phyloP scores from a whole-genome alignment of 2,888 invertebrate species.

The Caenorhabditis sulstoni region DNA sequence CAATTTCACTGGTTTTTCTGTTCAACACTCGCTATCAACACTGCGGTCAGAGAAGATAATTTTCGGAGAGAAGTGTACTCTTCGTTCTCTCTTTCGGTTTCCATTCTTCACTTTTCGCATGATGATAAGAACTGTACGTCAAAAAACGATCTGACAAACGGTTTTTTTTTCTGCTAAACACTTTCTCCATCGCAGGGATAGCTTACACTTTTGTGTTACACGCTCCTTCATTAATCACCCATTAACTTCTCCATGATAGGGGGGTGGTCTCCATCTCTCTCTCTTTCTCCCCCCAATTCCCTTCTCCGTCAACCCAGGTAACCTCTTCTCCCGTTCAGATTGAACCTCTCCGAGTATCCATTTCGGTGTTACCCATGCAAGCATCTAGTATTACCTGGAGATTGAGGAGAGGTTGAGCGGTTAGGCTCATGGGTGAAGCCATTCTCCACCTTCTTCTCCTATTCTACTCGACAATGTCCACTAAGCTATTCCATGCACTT shows the following conservation, averaged over 20 bases:
- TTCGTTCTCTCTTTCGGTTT: conserved; percentile 7
- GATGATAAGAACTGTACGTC: no score
- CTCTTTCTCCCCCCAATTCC: conserved; percentile 21
- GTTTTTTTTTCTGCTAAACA: neutral
- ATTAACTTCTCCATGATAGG: conserved; percentile 35
- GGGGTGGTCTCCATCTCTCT: conserved; percentile 27
- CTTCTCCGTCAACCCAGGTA: neutral
- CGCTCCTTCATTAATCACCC: conserved; percentile 47
- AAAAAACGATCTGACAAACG: no score
- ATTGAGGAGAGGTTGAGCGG: conserved; percentile 26
- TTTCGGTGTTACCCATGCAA: conserved; percentile 44
- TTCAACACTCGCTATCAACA: conserved; percentile 4
- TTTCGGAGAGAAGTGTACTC: no score
- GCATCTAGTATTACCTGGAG: conserved; percentile 56
- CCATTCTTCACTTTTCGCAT: neutral
- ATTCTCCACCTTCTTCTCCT: conserved; percentile 36
- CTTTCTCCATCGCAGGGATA: neutral
- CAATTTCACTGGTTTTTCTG: conserved; percentile 1
- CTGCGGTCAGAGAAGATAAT: no score
- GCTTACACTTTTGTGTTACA: conserved; percentile 37
- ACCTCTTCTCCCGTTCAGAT: conserved; percentile 30
- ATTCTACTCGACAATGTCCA: conserved; percentile 19
- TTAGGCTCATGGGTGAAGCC: conserved; percentile 34
- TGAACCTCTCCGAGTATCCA: conserved; percentile 37
- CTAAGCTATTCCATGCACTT: conserved; percentile 28